A percentile compares a stretch with the other conserved stretches of the same genome.
These are phyloP conservation scores for Drosophila lini DNA, from an alignment of 1,140 invertebrate species.

Conservation along the genomic window DNA sequence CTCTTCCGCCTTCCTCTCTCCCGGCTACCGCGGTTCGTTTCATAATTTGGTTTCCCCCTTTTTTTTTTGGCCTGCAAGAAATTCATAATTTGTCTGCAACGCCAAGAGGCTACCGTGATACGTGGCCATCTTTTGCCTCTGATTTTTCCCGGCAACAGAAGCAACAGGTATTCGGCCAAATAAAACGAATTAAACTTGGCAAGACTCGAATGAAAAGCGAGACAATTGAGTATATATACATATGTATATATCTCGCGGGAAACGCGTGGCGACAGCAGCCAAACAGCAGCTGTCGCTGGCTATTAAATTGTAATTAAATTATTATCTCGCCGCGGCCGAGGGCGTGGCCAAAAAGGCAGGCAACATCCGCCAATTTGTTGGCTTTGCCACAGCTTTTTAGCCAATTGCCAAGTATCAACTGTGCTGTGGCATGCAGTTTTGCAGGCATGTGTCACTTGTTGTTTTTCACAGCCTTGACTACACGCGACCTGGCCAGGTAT, in stretches of 20 bases:
- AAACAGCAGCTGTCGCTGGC: slow-evolving; percentile 52
- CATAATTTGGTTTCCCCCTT: slow-evolving; percentile 62
- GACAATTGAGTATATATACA: slow-evolving; percentile 32
- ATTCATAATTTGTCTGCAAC: slow-evolving; percentile 70
- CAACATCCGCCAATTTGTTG: slow-evolving; percentile 70
- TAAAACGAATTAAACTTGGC: slow-evolving; percentile 26
- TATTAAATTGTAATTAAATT: slow-evolving; percentile 75
- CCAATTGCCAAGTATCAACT: slow-evolving; percentile 20
- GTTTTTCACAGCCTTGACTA: slow-evolving; percentile 36
- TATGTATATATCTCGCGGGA: slow-evolving; percentile 24
- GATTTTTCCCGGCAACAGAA: slow-evolving; percentile 15
- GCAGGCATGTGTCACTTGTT: slow-evolving; percentile 32
- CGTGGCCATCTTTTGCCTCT: slow-evolving; percentile 44
- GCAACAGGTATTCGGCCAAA: slow-evolving; percentile 38
- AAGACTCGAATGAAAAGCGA: slow-evolving; percentile 27
- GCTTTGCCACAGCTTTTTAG: slow-evolving; percentile 24
- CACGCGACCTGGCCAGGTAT: slow-evolving; percentile 38
- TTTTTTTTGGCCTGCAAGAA: slow-evolving; percentile 47
- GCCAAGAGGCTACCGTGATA: slow-evolving; percentile 62
- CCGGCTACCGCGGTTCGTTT: slow-evolving; percentile 50
- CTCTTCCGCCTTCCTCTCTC: slow-evolving; percentile 1
- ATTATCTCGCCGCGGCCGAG: slow-evolving; percentile 55
- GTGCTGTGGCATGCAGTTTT: slow-evolving; percentile 36
- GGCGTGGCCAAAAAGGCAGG: slow-evolving; percentile 51
- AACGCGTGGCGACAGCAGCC: slow-evolving; percentile 45